A percentile compares a stretch with the other conserved stretches of the same genome.
Evolutionary conservation across 2,888 invertebrate species (phyloP).

Genomic region (Ophion obscuratus): DNA sequence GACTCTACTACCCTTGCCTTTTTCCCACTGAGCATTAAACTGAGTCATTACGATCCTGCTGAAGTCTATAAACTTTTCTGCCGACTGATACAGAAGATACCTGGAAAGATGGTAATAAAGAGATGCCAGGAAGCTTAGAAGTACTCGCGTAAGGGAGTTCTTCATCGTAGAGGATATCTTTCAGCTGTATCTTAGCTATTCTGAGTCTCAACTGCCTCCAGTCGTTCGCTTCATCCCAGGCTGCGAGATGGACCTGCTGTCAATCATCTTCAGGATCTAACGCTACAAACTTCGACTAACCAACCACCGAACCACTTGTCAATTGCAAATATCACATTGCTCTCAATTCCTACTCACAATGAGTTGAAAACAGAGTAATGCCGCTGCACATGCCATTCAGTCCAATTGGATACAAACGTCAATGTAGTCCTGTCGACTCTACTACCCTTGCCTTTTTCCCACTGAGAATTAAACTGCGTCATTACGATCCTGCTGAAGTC

Average conservation of each 20-base stretch:
- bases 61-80: slow-evolving; percentile 39
- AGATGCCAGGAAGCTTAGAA: background rate
- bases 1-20: slow-evolving; percentile 36
- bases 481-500: slow-evolving; percentile 45
- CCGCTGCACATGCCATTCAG: background rate
- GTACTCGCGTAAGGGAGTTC: background rate
- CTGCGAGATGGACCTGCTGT: background rate
- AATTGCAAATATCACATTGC: background rate
- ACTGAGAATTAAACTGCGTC: slow-evolving; percentile 51
- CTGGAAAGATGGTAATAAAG: background rate
- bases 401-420: background rate
- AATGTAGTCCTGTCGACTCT: slow-evolving; percentile 14
- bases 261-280: background rate
- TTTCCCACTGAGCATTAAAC: slow-evolving; percentile 49
- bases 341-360: background rate
- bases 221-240: background rate
- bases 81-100: slow-evolving; percentile 12
- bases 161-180: too few relatives aligned
- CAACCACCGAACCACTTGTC: background rate
- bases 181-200: too few relatives aligned
- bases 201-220: too few relatives aligned
- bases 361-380: background rate
- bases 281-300: background rate
- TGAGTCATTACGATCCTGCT: slow-evolving; percentile 45
- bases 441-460: slow-evolving; percentile 37